Conservation (phyloP, 1,140 invertebrate genomes). For the Mylabris phalerata region DNA sequence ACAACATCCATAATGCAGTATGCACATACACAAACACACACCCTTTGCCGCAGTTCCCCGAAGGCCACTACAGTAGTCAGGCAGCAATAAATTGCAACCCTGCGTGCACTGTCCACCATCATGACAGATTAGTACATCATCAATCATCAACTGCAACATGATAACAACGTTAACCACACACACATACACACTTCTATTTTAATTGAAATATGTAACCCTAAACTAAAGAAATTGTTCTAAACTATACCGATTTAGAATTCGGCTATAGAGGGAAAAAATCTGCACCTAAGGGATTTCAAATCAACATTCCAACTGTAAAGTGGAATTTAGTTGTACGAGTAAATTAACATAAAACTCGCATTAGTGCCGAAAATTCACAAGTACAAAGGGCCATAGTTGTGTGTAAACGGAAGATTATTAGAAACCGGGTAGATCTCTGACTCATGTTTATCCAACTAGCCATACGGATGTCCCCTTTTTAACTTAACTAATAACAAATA, state of each 20-base stretch:
- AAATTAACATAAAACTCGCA: slow-evolving; percentile 30
- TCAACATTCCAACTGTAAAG: no score
- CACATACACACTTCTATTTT: slow-evolving; percentile 21
- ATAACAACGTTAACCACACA: slow-evolving; percentile 28
- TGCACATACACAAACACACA: background rate
- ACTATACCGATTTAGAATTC: no score
- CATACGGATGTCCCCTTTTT: no score
- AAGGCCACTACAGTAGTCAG: slow-evolving; percentile 20
- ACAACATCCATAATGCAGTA: slow-evolving; percentile 16
- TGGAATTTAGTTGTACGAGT: slow-evolving; percentile 13
- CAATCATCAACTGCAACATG: slow-evolving; percentile 34
- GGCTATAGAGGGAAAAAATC: no score
- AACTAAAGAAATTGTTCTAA: no score
- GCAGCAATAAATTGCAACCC: slow-evolving; percentile 35
- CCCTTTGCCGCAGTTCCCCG: slow-evolving; percentile 12
- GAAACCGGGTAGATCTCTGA: slow-evolving; percentile 16
- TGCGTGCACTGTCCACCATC: slow-evolving; percentile 35
- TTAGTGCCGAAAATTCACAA: slow-evolving; percentile 22
- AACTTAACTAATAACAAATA: no score
- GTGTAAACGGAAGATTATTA: slow-evolving; percentile 26
- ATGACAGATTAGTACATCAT: slow-evolving; percentile 42
- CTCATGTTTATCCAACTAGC: slow-evolving; percentile 4
- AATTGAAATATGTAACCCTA: slow-evolving; percentile 34
- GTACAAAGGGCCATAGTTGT: slow-evolving; percentile 7
- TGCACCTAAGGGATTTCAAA: no score